Percentiles rank a stretch among this genome's conserved stretches.
Conservation (phyloP, 2,888 invertebrate species). For the Teinopalpus imperialis region DNA sequence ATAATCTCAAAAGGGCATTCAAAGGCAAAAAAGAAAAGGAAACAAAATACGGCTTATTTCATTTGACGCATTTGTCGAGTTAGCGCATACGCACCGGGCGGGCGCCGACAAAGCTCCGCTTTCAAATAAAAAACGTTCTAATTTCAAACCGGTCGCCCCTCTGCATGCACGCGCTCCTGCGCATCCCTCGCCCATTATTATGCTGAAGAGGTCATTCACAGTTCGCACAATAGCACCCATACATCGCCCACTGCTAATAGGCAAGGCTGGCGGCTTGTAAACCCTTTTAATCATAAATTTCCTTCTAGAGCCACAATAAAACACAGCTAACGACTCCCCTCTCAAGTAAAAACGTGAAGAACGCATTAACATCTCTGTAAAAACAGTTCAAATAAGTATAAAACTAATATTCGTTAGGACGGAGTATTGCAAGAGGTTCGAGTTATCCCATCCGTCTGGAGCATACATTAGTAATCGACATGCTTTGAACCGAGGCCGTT, state of each 20-base stretch:
- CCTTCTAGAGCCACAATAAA: slow-evolving; percentile 35
- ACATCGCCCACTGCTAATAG: slow-evolving; percentile 60
- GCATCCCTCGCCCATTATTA: slow-evolving; percentile 78
- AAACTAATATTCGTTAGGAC: slow-evolving; percentile 18
- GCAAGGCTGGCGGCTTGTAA: slow-evolving; percentile 49
- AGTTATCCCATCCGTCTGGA: slow-evolving; percentile 22
- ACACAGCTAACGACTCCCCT: slow-evolving; percentile 33
- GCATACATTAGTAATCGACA: slow-evolving; percentile 25
- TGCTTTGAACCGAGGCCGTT: slow-evolving; percentile 22
- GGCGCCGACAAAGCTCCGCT: slow-evolving; percentile 72
- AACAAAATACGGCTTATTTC: slow-evolving; percentile 79
- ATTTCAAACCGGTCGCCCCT: slow-evolving; percentile 79
- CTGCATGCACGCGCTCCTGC: slow-evolving; percentile 76
- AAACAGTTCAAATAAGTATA: slow-evolving; percentile 19
- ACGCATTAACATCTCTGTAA: slow-evolving; percentile 34
- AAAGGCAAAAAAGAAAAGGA: slow-evolving; percentile 50
- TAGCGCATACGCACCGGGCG: slow-evolving; percentile 78
- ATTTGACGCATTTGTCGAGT: slow-evolving; percentile 80
- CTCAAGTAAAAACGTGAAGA: slow-evolving; percentile 34
- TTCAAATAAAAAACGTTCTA: slow-evolving; percentile 77
- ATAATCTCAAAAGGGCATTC: slow-evolving; percentile 60
- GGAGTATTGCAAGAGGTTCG: slow-evolving; percentile 15
- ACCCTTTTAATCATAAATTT: slow-evolving; percentile 41
- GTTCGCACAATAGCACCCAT: slow-evolving; percentile 74
- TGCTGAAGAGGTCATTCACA: slow-evolving; percentile 81